A percentile compares a stretch with the other conserved stretches of the same genome.
These are phyloP conservation scores for Mesocricetus auratus DNA, from an alignment of 2,113 vertebrate genomes.

Conservation along the genomic window DNA sequence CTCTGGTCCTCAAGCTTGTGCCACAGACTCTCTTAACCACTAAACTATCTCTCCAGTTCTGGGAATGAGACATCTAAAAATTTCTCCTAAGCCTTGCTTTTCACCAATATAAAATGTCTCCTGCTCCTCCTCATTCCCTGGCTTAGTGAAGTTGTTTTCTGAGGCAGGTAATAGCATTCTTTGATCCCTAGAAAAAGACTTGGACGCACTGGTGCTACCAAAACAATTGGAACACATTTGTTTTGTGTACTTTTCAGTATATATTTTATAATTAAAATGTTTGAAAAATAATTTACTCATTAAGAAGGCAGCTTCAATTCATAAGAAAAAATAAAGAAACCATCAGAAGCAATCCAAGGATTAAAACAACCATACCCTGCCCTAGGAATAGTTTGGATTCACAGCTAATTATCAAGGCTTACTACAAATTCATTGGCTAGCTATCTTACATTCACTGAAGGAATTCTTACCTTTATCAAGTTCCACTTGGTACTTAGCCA, in stretches of 20 bases:
- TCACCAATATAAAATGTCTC: not conserved
- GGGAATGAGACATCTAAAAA: not conserved
- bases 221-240: not conserved
- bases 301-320: not conserved
- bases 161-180: not conserved
- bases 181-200: not conserved
- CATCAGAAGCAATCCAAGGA: not conserved
- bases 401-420: not conserved
- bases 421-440: not conserved
- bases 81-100: not conserved
- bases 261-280: conserved; percentile 30
- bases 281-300: not conserved
- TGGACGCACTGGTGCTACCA: not conserved
- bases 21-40: not conserved
- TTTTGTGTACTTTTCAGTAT: not conserved
- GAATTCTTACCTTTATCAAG: not conserved
- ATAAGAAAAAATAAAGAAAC: conserved; percentile 31
- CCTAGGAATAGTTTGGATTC: not conserved
- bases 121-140: not conserved
- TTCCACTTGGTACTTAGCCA: not conserved
- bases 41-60: not conserved
- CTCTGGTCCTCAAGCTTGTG: not conserved
- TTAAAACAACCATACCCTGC: not conserved
- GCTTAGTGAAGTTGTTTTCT: not conserved
- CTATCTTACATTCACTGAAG: not conserved